Conservation (phyloP, 2,113 vertebrate species). For the Psammodynastes pulverulentus region DNA sequence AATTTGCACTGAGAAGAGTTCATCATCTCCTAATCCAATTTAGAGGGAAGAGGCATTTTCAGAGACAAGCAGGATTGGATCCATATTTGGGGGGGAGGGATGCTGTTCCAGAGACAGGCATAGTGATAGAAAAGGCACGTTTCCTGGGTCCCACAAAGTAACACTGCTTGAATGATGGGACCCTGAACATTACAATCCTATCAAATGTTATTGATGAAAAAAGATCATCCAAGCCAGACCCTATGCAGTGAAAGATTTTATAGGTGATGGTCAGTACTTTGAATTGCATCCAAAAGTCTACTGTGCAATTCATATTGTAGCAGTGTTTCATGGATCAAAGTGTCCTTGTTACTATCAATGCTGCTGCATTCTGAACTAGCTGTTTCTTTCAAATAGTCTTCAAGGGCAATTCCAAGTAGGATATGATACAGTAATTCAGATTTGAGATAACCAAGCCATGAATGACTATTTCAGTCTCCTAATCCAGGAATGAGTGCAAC, state of each 20-base stretch:
- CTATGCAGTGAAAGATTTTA: neutral
- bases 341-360: too few relatives aligned
- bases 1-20: neutral
- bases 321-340: neutral
- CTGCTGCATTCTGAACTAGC: too few relatives aligned
- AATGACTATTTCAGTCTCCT: neutral
- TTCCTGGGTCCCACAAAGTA: neutral
- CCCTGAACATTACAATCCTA: neutral
- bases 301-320: neutral
- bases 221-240: neutral
- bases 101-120: neutral
- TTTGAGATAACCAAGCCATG: neutral
- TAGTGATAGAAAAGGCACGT: neutral
- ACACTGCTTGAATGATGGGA: neutral
- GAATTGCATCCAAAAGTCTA: neutral
- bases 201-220: neutral
- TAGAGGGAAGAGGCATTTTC: neutral
- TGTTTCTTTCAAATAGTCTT: too few relatives aligned
- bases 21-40: neutral
- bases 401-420: too few relatives aligned
- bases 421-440: neutral
- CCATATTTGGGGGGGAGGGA: neutral
- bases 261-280: neutral
- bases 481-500: neutral
- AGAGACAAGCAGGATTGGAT: neutral